Evolutionary conservation across 2,797 vertebrate genomes (phyloP), one percentile per base, ranked within the genome.

Genomic region (Sylvia borin): DNA sequence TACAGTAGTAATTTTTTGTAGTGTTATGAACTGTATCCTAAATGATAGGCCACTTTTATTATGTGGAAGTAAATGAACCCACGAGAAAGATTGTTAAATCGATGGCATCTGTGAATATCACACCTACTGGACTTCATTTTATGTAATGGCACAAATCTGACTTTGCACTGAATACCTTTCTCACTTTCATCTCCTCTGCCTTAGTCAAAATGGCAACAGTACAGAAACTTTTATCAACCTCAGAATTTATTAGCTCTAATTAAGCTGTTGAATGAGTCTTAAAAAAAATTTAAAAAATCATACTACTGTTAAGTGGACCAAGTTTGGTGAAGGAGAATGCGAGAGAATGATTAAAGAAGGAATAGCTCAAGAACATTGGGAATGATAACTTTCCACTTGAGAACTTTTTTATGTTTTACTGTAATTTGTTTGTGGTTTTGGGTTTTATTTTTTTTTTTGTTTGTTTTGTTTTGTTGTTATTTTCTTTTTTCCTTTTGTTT

Each of bases 331-430:
- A 97, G 97, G 97, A 97, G 98, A 98, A 96, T 96, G 97, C 97
- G 84, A 95, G 96, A 96, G 97, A 94, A 90, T 97, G 97, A 97
- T 95, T 97, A 97, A 97, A 97, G 97, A 98, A 98, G 97, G 98
- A 97, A 96, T 96, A 97, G 90, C 97, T 97, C 97, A 96, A 98
- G 98, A 98, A 97, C 95, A 95, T 96, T 97, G 98, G 97, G 98
- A 97, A 96, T 93, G 97, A 96, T 97, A 97, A 97, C 98, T 98
- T 98, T 99, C 98, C 98, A 99, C 98, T 98, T 99, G 98, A 99
- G 98, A 98, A 98, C 95, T 98, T 98, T 98, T 98, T 98, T 98
- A 98, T 98, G 98, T 99, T 98, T 98, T 98, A 98, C 98, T 99
- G 98, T 99, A 99, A 98, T 98, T 98, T 96, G 98, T 97, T 96